These are phyloP conservation scores for Porites rus DNA, from an alignment of 92 coral and sea anemone species.

Conservation along the genomic window DNA sequence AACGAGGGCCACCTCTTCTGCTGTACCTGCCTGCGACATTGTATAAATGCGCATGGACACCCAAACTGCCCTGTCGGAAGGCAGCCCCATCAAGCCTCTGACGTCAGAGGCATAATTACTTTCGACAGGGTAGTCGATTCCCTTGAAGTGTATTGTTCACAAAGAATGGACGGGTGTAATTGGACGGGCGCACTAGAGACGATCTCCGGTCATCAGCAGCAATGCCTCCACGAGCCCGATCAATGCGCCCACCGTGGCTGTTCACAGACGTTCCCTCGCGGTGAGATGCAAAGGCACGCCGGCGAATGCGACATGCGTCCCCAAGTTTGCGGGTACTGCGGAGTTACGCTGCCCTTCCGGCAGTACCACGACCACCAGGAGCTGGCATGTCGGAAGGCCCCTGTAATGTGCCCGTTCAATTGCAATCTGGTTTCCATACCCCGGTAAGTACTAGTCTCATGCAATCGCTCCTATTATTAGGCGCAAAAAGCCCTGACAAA, in stretches of 20 bases:
- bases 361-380: neutral
- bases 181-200: neutral
- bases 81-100: neutral
- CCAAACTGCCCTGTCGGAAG: slow-evolving; percentile 5
- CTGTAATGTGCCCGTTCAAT: neutral
- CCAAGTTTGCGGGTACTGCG: neutral
- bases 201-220: neutral
- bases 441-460: neutral
- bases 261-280: neutral
- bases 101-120: neutral
- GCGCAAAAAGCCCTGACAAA: neutral
- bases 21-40: neutral
- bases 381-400: neutral
- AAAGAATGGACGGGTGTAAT: neutral
- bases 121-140: neutral
- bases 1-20: slow-evolving; percentile 13
- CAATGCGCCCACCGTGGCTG: neutral
- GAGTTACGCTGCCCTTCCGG: neutral
- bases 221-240: neutral
- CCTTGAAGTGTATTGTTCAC: neutral
- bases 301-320: neutral
- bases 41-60: neutral
- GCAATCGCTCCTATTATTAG: neutral
- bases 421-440: neutral
- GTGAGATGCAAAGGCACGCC: neutral